Evolutionary conservation across 2,113 vertebrate genomes (phyloP).

Genomic region (Pteropus alecto): DNA sequence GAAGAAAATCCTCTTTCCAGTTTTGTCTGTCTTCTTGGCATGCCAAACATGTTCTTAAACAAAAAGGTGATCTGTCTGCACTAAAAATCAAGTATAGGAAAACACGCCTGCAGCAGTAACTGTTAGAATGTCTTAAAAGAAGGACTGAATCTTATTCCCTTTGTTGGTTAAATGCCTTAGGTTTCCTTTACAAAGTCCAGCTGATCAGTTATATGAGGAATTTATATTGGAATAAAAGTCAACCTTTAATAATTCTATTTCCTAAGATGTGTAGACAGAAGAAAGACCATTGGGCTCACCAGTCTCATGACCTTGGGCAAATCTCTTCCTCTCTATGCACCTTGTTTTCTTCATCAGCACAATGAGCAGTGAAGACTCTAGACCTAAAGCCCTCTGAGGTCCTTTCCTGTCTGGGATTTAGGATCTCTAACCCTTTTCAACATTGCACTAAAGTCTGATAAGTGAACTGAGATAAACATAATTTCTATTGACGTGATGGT

Average conservation of each 20-base stretch:
- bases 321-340: background rate
- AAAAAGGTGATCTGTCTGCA: background rate
- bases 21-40: constrained; percentile 18
- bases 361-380: background rate
- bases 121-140: background rate
- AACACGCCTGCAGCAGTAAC: background rate
- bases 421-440: background rate
- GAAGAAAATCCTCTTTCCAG: background rate
- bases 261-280: background rate
- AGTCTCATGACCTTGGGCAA: background rate
- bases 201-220: background rate
- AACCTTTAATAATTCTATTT: background rate
- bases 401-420: background rate
- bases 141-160: background rate
- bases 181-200: constrained; percentile 4
- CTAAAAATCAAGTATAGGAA: background rate
- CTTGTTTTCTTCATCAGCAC: background rate
- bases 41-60: background rate
- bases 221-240: background rate
- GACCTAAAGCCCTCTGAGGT: background rate
- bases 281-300: background rate
- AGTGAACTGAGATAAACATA: background rate
- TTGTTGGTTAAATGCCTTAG: background rate
- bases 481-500: background rate
- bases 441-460: background rate